Percentiles rank a stretch among this genome's conserved stretches.
Conservation (phyloP, 2,888 invertebrate species). For the Clivina fossor region DNA sequence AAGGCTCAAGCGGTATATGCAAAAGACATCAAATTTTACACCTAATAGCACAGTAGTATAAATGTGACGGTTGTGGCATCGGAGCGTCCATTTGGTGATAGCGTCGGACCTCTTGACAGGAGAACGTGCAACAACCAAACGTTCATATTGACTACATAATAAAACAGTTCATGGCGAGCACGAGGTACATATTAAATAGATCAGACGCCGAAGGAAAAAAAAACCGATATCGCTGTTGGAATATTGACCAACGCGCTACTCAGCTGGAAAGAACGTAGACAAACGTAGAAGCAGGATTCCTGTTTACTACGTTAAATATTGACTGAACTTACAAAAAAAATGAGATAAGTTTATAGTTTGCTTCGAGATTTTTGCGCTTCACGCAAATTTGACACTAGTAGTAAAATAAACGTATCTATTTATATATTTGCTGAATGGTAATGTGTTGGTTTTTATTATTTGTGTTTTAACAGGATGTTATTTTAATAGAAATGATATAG, state of each 20-base stretch:
- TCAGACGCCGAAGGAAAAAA: constrained; percentile 25
- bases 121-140: constrained; percentile 20
- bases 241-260: constrained; percentile 25
- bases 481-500: too few relatives aligned
- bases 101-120: constrained; percentile 25
- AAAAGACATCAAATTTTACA: constrained; percentile 29
- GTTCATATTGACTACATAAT: constrained; percentile 28
- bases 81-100: constrained; percentile 1
- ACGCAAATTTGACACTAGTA: too few relatives aligned
- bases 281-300: background rate
- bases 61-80: constrained; percentile 12
- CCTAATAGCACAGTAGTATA: constrained; percentile 29
- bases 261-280: background rate
- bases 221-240: constrained; percentile 23
- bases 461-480: too few relatives aligned
- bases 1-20: constrained; percentile 19
- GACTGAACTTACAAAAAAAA: constrained; percentile 29
- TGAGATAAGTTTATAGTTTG: constrained; percentile 19
- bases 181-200: constrained; percentile 32
- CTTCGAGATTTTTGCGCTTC: constrained; percentile 18
- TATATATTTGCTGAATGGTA: too few relatives aligned
- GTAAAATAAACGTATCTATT: too few relatives aligned
- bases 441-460: too few relatives aligned
- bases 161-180: constrained; percentile 28
- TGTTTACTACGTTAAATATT: constrained; percentile 21